Evolutionary conservation across 2,113 vertebrate species (phyloP).

Genomic region (Pluvianellus socialis): DNA sequence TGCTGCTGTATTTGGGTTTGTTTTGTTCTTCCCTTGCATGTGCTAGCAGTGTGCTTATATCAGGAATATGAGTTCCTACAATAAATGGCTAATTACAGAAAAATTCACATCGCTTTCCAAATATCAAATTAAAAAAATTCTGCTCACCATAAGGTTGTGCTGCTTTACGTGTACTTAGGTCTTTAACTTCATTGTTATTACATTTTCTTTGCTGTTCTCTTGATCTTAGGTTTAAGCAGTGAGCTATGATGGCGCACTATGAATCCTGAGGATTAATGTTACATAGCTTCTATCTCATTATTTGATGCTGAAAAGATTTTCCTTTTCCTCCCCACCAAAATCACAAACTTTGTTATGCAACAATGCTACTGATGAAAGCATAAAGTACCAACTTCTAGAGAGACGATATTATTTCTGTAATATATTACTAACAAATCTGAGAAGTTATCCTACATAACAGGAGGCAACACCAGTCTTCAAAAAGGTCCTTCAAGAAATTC

Average conservation of each 20-base stretch:
- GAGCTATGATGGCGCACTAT: not conserved
- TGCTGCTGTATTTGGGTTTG: not conserved
- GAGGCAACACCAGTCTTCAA: not conserved
- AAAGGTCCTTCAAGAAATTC: not conserved
- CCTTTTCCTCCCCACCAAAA: not conserved
- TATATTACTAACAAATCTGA: not conserved
- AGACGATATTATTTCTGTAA: not conserved
- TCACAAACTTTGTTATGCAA: not conserved
- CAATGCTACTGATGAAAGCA: not conserved
- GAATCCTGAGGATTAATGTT: not conserved
- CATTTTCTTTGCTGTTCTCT: not conserved
- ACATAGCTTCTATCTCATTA: not conserved
- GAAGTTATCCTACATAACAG: not conserved
- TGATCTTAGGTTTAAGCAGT: not conserved
- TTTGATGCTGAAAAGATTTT: not conserved
- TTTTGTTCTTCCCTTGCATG: not conserved
- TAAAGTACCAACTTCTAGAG: not conserved
- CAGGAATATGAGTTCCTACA: not conserved
- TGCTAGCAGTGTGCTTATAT: not conserved
- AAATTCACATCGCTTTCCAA: not conserved
- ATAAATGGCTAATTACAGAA: not conserved
- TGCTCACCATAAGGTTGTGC: not conserved
- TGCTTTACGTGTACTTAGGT: not conserved
- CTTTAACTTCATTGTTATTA: not conserved
- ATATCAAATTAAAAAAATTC: constrained; percentile 1